Base-by-base conservation (phyloP, 2,797 vertebrate genomes). In the Anableps anableps region DNA sequence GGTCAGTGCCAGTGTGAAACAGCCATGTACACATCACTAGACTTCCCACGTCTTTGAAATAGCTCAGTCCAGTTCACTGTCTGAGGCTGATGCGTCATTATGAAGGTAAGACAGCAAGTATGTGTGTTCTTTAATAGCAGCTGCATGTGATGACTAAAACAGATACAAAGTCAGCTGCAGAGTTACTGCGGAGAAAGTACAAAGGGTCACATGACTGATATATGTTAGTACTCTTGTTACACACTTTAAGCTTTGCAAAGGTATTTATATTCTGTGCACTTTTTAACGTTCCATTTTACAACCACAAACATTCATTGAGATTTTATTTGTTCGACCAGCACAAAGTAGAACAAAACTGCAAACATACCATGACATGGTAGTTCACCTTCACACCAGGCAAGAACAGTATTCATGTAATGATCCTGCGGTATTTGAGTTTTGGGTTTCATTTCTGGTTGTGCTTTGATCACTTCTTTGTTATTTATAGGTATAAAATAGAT, bases 1-100 rank as follows among this genome's bases (percentile, higher is more conserved):
- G 86, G 85, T 75, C 9, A 88, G 79, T 58, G 48, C 3, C 76
- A 77, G 71, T 1, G 36, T 87, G 80, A 85, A 83, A 79, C 36
- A 41, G 84, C 83, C 83, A 5, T 85, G 86, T 85, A 90, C 90
- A n/a, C 73, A 75, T 82, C 80, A 86, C 83, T 76, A 31, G 2
- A 51, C 5, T 45, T 77, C 80, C 19, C 34, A 50, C 47, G 68
- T 45, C 31, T 36, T 79, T 48, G 38, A 53, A 41, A 29, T 77
- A 36, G 50, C 58, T 75, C 70, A 29, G 43, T 50, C 50, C 51
- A 38, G 75, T 75, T 50, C 74, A 60, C 36, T 75, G 70, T 85
- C 64, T 79, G 4, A 41, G 66, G 64, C 77, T 29, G 21, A 29
- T 85, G 85, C 87, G 60, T 90, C 80, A 85, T 64, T 14, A 17